A percentile compares a stretch with the other conserved stretches of the same genome.
These are phyloP conservation scores for Seriola quinqueradiata DNA, from an alignment of 2,113 vertebrate genomes.

Conservation along the genomic window DNA sequence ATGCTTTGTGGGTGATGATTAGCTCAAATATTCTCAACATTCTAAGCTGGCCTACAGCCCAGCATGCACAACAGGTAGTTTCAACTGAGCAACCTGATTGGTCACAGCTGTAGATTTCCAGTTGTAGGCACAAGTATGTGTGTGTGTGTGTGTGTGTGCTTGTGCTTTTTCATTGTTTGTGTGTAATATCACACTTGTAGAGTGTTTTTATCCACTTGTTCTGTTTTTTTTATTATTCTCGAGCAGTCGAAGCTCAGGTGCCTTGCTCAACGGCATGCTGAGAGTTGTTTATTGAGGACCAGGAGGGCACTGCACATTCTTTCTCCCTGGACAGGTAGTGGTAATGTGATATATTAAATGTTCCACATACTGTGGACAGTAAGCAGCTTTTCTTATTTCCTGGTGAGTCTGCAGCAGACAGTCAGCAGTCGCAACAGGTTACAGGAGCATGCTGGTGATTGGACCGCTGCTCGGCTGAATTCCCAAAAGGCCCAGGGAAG, in stretches of 20 bases:
- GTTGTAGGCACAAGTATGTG: too few species aligned
- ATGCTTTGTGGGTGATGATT: conserved; percentile 25
- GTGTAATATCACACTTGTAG: background rate
- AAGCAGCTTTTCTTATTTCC: conserved; percentile 25
- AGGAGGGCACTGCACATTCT: background rate
- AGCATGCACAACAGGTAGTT: background rate
- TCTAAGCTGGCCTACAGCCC: background rate
- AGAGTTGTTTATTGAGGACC: conserved; percentile 2
- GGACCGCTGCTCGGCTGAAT: conserved; percentile 22
- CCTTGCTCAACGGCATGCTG: conserved; percentile 11
- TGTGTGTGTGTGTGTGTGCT: too few species aligned
- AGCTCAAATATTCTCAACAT: conserved; percentile 22
- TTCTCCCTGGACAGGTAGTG: background rate
- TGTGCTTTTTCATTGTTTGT: background rate
- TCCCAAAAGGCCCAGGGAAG: conserved; percentile 28
- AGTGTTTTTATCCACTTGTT: background rate
- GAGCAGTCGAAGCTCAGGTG: background rate
- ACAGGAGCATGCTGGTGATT: conserved; percentile 41
- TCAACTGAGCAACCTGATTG: conserved; percentile 8
- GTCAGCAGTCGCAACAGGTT: conserved; percentile 47
- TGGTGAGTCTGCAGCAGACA: conserved; percentile 30
- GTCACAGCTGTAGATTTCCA: background rate
- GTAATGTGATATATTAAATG: conserved; percentile 46
- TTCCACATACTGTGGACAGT: conserved; percentile 13
- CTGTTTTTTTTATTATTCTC: background rate